Base-by-base conservation (phyloP, 2,113 vertebrate species). In the Protomyctophum bolini region DNA sequence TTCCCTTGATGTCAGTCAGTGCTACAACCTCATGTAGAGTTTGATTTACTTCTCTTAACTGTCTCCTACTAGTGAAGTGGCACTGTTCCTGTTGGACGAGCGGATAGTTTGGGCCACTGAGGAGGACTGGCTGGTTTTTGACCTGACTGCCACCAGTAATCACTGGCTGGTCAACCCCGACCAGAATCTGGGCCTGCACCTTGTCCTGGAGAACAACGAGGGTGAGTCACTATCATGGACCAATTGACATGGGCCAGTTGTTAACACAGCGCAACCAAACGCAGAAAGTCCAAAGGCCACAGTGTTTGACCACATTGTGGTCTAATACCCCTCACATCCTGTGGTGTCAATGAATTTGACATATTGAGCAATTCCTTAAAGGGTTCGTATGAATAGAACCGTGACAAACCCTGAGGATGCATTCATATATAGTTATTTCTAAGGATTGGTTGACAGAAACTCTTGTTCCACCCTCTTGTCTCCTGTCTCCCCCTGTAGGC, bases 71-170 rank as follows among this genome's bases (percentile, higher is more conserved):
- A 98, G 96, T 87, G 94, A 96, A 58, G 94, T 94, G 0, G 95
- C 97, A 79, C 88, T 98, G 79, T 92, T 96, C 84, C 93, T 97
- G 79, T 92, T 99, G 0, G 96, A 97, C 81, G 95, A 94, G 15
- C 89, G 94, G 29, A 94, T 94, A 0, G 92, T 98, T 82, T 98
- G 97, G 97, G 94, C 95, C 0, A 93, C 94, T 0, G 96, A 98
- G 83, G 95, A 98, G 62, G 96, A 97, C 59, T 99, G 98, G 98
- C 90, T 99, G 84, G 93, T 97, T 54, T 99, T 99, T 58, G 97
- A 99, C 89, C 94, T 99, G 29, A 98, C 96, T 0, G 91, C 93
- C 41, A 97, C 97, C 78, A 97, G 96, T 67, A 97, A 98, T 89
- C 95, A 95, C 73, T 99, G 98, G 98, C 93, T 98, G 76, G 87